Conservation (phyloP, 2,888 invertebrate genomes). For the Cheilosia grossa region DNA sequence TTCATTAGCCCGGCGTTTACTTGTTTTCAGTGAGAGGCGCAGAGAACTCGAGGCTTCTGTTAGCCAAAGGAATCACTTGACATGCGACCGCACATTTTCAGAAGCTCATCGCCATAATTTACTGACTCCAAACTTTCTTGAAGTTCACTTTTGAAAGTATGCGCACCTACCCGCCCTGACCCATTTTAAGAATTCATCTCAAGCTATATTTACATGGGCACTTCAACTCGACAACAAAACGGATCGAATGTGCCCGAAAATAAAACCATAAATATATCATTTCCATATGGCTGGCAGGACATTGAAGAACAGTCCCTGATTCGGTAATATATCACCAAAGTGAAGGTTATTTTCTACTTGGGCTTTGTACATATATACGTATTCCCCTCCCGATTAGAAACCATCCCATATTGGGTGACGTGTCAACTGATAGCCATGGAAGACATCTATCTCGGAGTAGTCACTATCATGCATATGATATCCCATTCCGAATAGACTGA, state of each 20-base stretch:
- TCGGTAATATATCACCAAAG: slow-evolving; percentile 69
- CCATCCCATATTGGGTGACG: slow-evolving; percentile 66
- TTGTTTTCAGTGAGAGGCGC: too few species aligned
- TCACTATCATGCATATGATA: slow-evolving; percentile 52
- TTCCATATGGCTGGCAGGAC: slow-evolving; percentile 71
- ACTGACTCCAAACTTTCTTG: slow-evolving; percentile 12
- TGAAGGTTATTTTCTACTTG: slow-evolving; percentile 64
- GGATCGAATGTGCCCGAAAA: slow-evolving; percentile 63
- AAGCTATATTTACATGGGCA: slow-evolving; percentile 12
- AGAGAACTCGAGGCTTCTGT: too few species aligned
- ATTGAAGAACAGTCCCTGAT: slow-evolving; percentile 71
- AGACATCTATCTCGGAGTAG: slow-evolving; percentile 66
- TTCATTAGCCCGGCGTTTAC: too few species aligned
- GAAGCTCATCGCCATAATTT: neutral
- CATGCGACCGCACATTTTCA: too few species aligned
- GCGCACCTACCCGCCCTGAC: slow-evolving; percentile 50
- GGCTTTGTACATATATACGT: slow-evolving; percentile 17
- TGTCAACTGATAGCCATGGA: slow-evolving; percentile 73
- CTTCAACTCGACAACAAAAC: slow-evolving; percentile 15
- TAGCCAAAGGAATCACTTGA: too few species aligned
- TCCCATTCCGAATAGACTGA: slow-evolving; percentile 28
- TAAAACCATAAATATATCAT: slow-evolving; percentile 75
- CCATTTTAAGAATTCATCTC: slow-evolving; percentile 60
- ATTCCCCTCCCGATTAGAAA: slow-evolving; percentile 59
- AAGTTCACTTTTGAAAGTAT: slow-evolving; percentile 36